Percentiles rank a stretch among this genome's conserved stretches.
These are phyloP conservation scores for Cetoscarus ocellatus DNA, from an alignment of 2,797 vertebrate genomes.

Conservation along the genomic window DNA sequence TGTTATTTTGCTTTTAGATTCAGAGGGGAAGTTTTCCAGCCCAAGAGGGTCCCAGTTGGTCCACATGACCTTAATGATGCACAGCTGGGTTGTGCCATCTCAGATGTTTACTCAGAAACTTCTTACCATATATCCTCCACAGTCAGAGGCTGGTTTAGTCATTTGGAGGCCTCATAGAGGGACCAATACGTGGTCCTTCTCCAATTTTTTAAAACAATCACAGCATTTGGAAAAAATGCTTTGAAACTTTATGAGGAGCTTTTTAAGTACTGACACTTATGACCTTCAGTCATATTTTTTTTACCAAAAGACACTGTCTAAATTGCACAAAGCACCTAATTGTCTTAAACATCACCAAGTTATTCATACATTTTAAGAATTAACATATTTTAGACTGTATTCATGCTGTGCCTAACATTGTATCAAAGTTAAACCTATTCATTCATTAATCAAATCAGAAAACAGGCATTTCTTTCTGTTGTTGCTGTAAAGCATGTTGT, in stretches of 20 bases:
- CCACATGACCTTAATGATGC: slow-evolving; percentile 93
- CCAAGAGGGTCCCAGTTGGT: slow-evolving; percentile 85
- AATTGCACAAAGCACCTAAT: too few species aligned
- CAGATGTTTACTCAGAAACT: slow-evolving; percentile 87
- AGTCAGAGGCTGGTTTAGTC: background rate
- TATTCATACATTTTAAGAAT: too few species aligned
- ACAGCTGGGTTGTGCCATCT: slow-evolving; percentile 93
- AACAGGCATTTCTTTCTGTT: slow-evolving; percentile 75
- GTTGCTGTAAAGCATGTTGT: slow-evolving; percentile 59
- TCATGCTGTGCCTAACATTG: slow-evolving; percentile 7
- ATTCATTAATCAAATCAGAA: slow-evolving; percentile 73
- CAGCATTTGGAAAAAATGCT: too few species aligned
- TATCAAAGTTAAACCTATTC: slow-evolving; percentile 60
- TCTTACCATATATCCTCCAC: slow-evolving; percentile 90
- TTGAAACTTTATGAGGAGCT: too few species aligned
- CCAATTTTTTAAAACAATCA: too few species aligned
- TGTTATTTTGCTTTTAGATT: slow-evolving; percentile 78
- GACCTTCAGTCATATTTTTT: too few species aligned
- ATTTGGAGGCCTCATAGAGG: too few species aligned
- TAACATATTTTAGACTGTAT: too few species aligned
- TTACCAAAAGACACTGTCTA: too few species aligned
- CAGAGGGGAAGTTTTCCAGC: slow-evolving; percentile 84
- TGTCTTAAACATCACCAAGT: too few species aligned
- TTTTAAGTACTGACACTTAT: too few species aligned
- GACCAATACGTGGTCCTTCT: too few species aligned